Evolutionary conservation across 2,888 invertebrate species (phyloP), one percentile per base, ranked within the genome.

Genomic region (Perizoma affinitatum): DNA sequence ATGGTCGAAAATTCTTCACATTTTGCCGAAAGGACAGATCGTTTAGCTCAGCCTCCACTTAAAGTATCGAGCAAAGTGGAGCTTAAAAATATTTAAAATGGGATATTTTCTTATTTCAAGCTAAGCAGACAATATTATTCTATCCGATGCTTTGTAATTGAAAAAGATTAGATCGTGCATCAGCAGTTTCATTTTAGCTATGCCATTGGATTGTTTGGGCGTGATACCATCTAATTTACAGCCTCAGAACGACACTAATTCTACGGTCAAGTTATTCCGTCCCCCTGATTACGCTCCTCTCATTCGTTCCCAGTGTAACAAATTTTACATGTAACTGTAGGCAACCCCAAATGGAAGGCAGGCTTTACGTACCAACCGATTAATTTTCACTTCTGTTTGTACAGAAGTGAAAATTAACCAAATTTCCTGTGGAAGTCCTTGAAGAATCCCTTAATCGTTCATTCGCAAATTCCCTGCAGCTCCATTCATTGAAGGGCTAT

Each of bases 401-500:
- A 50, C 63, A 60, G 64, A 22, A 22, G 22, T 22, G 22, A 22
- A 22, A 22, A 22, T 22, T 22, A 22, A 22, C 3, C 22, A n/a
- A n/a, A n/a, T n/a, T n/a, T n/a, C 22, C 3, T 22, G 22, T 22
- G 57, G 72, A 68, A 69, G 61, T 65, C 66, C 65, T 67, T 57
- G 63, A 75, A 75, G 65, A 73, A 72, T 69, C 71, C 63, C 64
- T 54, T 74, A 82, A 76, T 76, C 74, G 72, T 74, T 76, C 74
- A 72, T 72, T 75, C 70, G 58, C 66, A 57, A 75, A 73, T 73
- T 73, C 67, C 62, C 48, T 65, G 64, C 66, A 71, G 54, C 57
- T 71, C 60, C 60, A 54, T 75, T 74, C 73, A 78, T 76, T 70
- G 70, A 59, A 67, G 56, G 71, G 65, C 68, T 0, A 73, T 75